Percentiles rank a stretch among this genome's conserved stretches.
Conservation (phyloP, 1,140 invertebrate species). For the Magallana gigas region DNA sequence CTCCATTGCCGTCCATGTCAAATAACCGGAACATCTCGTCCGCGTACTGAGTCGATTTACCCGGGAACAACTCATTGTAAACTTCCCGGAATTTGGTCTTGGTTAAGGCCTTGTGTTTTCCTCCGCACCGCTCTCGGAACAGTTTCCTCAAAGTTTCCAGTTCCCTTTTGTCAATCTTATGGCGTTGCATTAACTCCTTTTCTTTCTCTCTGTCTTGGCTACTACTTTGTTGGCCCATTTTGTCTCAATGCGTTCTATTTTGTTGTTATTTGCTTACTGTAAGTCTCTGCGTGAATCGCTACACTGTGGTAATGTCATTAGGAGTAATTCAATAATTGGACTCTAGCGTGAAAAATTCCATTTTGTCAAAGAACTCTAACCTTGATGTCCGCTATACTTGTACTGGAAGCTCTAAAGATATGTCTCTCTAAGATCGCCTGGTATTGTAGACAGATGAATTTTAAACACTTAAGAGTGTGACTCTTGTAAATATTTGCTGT, state of each 20-base stretch:
- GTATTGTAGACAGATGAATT: not conserved
- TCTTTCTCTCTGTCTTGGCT: not conserved
- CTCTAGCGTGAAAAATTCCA: no score
- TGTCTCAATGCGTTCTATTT: not conserved
- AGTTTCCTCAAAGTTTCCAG: slow-evolving; percentile 4
- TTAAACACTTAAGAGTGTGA: not conserved
- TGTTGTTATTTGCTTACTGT: no score
- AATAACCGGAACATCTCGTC: slow-evolving; percentile 36
- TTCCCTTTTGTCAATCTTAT: slow-evolving; percentile 14
- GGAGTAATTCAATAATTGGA: no score
- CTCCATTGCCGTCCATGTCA: slow-evolving; percentile 18
- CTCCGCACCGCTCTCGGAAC: not conserved
- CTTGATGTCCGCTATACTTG: no score
- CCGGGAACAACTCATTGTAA: slow-evolving; percentile 18
- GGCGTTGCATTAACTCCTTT: not conserved
- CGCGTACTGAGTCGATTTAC: not conserved
- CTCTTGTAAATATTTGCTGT: slow-evolving; percentile 4
- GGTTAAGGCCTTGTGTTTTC: slow-evolving; percentile 3
- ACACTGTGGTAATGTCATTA: not conserved
- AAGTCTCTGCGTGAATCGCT: not conserved
- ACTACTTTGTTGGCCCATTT: slow-evolving; percentile 18
- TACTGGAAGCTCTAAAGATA: no score
- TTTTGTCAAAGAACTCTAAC: no score
- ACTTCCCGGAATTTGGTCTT: slow-evolving; percentile 19
- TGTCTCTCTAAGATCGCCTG: not conserved